Evolutionary conservation across 1,140 invertebrate genomes (phyloP), one percentile per base, ranked within the genome.

Genomic region (Pygmarrhopalites habei): DNA sequence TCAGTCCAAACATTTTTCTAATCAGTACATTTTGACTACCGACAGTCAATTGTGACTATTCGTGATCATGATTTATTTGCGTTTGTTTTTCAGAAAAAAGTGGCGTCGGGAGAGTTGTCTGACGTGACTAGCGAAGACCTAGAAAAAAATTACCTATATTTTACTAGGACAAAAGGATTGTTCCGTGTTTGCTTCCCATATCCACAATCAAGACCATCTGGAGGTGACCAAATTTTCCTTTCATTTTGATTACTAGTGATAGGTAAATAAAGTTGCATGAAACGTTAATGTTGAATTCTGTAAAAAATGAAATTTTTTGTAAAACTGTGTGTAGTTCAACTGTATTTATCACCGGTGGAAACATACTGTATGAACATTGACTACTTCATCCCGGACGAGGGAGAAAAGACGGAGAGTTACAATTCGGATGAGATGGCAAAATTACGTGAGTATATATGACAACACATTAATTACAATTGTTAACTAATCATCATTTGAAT

Each of bases 311-410:
- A n/a, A n/a, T n/a, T n/a, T n/a, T n/a, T n/a, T n/a, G n/a, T n/a
- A n/a, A n/a, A n/a, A n/a, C n/a, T n/a, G n/a, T n/a, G n/a, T n/a
- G n/a, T n/a, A 93, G 91, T 92, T 68, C 86, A 88, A 72, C 87
- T 88, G 32, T 95, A 95, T 75, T 77, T 93, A 70, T 94, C 90
- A 58, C 91, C 91, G 0, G 89, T 93, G 57, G 92, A 95, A 77
- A 95, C 92, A 1, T 89, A 94, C 76, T 95, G 92, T 77, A 90
- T 87, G 76, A 95, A 94, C 79, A 86, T 95, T 71, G 89, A 95
- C 76, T 95, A 95, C 76, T 93, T 90, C 80, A 86, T 92, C 67
- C 87, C 88, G 7, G 86, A 89, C 75, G 85, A 87, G 66, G 87
- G 90, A 70, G 89, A 90, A 73, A 81, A 86, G 68, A 89, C 88